Evolutionary conservation across 2,797 vertebrate species (phyloP).

Genomic region (Pangasius krempfi): DNA sequence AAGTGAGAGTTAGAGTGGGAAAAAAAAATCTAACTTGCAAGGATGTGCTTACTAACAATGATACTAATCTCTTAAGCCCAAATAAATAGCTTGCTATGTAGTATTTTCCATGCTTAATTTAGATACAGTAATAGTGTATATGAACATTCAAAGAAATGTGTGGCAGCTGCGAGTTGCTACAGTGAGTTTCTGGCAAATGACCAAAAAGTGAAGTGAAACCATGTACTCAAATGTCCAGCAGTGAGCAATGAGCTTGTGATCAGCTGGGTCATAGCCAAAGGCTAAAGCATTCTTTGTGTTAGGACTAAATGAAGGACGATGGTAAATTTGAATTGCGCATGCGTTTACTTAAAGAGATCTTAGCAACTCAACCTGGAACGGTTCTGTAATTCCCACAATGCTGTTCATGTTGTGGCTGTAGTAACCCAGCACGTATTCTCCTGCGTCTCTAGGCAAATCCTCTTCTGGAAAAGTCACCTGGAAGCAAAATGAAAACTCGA

Average conservation of each 20-base stretch:
- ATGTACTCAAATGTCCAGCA: background rate
- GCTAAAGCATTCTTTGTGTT: background rate
- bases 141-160: background rate
- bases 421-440: conserved; percentile 92
- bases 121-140: background rate
- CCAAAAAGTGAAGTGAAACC: background rate
- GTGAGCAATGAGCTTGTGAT: background rate
- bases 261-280: background rate
- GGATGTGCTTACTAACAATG: no score
- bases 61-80: no score
- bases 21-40: no score
- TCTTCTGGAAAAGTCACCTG: conserved; percentile 93
- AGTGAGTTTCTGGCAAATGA: background rate
- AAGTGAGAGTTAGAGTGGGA: no score
- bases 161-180: background rate
- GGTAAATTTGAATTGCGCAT: background rate
- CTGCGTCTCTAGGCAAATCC: conserved; percentile 86
- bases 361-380: conserved; percentile 85
- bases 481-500: conserved; percentile 21
- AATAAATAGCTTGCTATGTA: background rate
- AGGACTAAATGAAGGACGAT: background rate
- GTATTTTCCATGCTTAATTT: background rate
- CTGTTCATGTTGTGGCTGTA: conserved; percentile 89
- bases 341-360: background rate
- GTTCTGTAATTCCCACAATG: conserved; percentile 87